These are phyloP conservation scores for Trichoplusia ni DNA, from an alignment of 1,140 invertebrate genomes.

Conservation along the genomic window DNA sequence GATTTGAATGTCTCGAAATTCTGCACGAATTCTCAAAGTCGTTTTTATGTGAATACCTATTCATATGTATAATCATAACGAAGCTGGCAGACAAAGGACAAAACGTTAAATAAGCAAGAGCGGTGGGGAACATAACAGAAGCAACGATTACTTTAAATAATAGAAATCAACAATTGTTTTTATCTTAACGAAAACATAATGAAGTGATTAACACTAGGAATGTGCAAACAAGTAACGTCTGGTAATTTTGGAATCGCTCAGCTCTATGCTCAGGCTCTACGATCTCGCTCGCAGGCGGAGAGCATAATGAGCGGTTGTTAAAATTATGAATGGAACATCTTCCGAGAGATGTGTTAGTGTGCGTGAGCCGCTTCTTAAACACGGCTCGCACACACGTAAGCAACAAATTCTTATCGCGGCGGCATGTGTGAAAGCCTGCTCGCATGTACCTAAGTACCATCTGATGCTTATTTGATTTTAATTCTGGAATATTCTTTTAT, in stretches of 20 bases:
- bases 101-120: background rate
- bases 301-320: constrained; percentile 72
- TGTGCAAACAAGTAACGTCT: background rate
- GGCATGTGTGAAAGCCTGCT: constrained; percentile 35
- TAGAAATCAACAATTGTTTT: too few relatives aligned
- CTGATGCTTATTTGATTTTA: constrained; percentile 30
- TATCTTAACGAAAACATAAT: too few relatives aligned
- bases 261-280: constrained; percentile 44
- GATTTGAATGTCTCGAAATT: constrained; percentile 26
- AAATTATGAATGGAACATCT: constrained; percentile 73
- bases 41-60: background rate
- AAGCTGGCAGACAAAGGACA: background rate
- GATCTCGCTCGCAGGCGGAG: constrained; percentile 43
- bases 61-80: background rate
- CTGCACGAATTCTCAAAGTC: constrained; percentile 11
- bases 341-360: constrained; percentile 48
- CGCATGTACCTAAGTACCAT: constrained; percentile 14
- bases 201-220: background rate
- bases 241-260: constrained; percentile 45
- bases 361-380: constrained; percentile 37
- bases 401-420: constrained; percentile 20
- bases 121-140: too few relatives aligned
- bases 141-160: too few relatives aligned
- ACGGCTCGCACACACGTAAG: constrained; percentile 29
- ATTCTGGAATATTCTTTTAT: constrained; percentile 25